Evolutionary conservation across 2,113 vertebrate genomes (phyloP), one percentile per base, ranked within the genome.

Genomic region (Prochilodus magdalenae): DNA sequence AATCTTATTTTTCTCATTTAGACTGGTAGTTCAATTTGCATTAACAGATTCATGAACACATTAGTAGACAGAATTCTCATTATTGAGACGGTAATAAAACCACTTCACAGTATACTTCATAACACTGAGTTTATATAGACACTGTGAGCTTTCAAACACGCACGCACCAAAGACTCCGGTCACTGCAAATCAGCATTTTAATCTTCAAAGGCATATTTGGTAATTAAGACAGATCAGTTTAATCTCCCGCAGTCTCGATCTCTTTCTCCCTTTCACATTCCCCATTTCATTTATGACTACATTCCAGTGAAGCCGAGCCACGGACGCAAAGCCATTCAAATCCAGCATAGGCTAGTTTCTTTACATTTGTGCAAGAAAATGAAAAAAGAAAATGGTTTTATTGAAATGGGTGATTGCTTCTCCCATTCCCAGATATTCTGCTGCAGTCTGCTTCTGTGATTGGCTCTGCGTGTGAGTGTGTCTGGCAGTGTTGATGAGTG

Each of bases 151-250:
- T 24, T 29, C 27, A 65, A 6, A 65, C 24, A 65, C 27, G 29
- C 26, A 30, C 62, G 30, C 26, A 65, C 13, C 10, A 5, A 65
- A 40, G 4, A 26, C 3, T 18, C 20, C 27, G 67, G 7, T 30
- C 22, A 20, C 12, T 6, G 30, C 62, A 75, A 80, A 79, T 70
- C 53, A 30, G 44, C 30, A 13, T 70, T 78, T 78, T 60, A 78
- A 77, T 81, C 85, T 83, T 67, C 66, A 84, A 81, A 84, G 30
- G 51, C 24, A 60, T 24, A 73, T 65, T 74, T 60, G 53, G 70
- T 55, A 84, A 86, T 84, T 81, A 75, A 70, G 22, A 72, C 24
- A 62, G 60, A 79, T 75, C 75, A 62, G 73, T 78, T 84, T 75
- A 75, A 86, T 84, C 75, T 69, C 70, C 24, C 55, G 74, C 62